Base-by-base conservation (phyloP, 2,797 vertebrate species). In the Crocodylus rhombifer region DNA sequence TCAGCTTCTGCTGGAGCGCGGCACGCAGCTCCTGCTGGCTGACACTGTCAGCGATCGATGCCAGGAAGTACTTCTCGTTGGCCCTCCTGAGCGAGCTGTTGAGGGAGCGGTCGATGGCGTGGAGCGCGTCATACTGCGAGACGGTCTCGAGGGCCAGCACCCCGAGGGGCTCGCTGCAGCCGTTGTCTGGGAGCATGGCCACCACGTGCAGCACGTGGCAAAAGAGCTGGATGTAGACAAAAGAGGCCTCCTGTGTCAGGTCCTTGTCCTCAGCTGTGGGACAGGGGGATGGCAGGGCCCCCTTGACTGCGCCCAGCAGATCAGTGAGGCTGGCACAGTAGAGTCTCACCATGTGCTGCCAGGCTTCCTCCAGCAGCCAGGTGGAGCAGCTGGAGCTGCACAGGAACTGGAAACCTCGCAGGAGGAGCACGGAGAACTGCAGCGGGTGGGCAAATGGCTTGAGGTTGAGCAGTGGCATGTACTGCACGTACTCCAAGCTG, bases 151-250 rank as follows among this genome's bases (percentile, higher is more conserved):
- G 91, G 3, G 99, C 98, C 88, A 98, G 96, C 62, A 99, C 98
- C 78, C 99, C 98, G 61, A 99, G 97, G 0, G 98, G 95, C 74
- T 99, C 98, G 5, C 94, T 91, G 16, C 98, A 98, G 5, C 30
- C 78, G 94, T 74, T 95, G 1, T 96, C 97, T 0, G 98, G 99
- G 98, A 99, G 98, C 99, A 99, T 99, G 97, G 98, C 99, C 85
- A 98, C 98, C 28, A 99, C 96, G n/a, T 99, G 99, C 90, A 99
- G 98, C 75, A 99, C 97, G 9, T 99, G 99, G 85, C 99, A 99
- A 97, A 99, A 99, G 51, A 99, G 88, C 97, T 99, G 99, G 86
- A 98, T 98, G 89, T 99, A 98, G 15, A 99, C 97, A 81, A 99
- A 99, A 56, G 99, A 97, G 78, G 98, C 97, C 91, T 99, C 99